Base-by-base conservation (phyloP, 2,888 invertebrate species). In the Eucera pruinosa region DNA sequence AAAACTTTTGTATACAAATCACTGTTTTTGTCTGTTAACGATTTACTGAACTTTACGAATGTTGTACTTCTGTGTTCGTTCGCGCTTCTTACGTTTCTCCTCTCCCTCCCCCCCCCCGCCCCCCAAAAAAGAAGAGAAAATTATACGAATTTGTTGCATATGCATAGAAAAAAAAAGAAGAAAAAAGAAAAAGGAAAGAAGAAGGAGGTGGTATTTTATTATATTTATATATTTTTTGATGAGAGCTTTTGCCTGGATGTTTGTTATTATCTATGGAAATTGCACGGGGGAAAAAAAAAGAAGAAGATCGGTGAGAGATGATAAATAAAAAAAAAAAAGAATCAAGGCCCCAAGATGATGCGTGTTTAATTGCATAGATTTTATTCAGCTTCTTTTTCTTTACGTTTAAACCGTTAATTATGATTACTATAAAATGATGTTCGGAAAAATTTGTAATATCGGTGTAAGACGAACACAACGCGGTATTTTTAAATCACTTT, bases 21-120 rank as follows among this genome's bases (percentile, higher is more conserved):
- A 36, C 69, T 57, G 47, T 78, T 78, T 84, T 75, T 66, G 81
- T 7, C 84, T 81, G 84, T 84, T 83, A 78, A 80, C 27, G 68
- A 73, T 73, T n/a, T 84, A 58, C 76, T 71, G 68, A 70, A 70
- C 72, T 84, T 84, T 79, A 84, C 80, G 70, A 72, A 82, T 68
- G 84, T 83, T 83, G 50, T 82, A 36, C n/a, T 33, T 69, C 74
- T 69, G 61, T 82, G 73, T 73, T 73, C 70, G 71, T 70, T 74
- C 23, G 50, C 62, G 48, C 71, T 57, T n/a, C n/a, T n/a, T 84
- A 65, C 47, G 70, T 83, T 81, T 78, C 41, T 54, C 62, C 39
- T 43, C 43, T 18, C 13, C 5, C 27, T n/a, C n/a, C n/a, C n/a
- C n/a, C n/a, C n/a, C n/a, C n/a, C n/a, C n/a, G n/a, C n/a, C n/a